Evolutionary conservation across 2,113 vertebrate genomes (phyloP).

Genomic region (Talpa occidentalis): DNA sequence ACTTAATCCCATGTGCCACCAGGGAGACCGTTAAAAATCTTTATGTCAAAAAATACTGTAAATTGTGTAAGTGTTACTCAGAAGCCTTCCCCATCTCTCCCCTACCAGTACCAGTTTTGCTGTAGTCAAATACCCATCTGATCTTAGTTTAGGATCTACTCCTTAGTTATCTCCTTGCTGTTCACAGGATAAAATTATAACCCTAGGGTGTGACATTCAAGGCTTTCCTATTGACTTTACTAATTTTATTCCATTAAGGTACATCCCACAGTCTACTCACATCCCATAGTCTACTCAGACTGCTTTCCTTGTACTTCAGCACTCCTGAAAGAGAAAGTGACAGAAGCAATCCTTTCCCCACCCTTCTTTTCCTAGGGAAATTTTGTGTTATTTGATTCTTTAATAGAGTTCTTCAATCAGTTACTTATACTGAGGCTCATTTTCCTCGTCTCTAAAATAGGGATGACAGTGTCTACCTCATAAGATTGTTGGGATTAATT

Average conservation of each 20-base stretch:
- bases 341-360: not conserved
- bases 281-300: not conserved
- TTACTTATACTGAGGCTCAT: not conserved
- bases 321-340: not conserved
- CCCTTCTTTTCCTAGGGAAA: not conserved
- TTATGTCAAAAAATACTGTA: not conserved
- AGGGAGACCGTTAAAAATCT: not conserved
- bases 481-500: not conserved
- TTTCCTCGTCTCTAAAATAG: slow-evolving; percentile 19
- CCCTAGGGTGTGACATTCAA: not conserved
- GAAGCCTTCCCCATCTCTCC: not conserved
- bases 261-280: not conserved
- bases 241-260: not conserved
- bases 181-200: slow-evolving; percentile 11
- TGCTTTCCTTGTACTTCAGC: not conserved
- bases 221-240: not conserved
- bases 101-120: not conserved
- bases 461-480: not conserved
- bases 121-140: not conserved
- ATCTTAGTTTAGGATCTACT: not conserved
- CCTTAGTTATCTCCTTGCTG: not conserved
- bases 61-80: not conserved
- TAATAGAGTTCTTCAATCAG: not conserved
- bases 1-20: no score
- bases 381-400: not conserved